Base-by-base conservation (phyloP, 2,888 invertebrate genomes). In the Apamea anceps region DNA sequence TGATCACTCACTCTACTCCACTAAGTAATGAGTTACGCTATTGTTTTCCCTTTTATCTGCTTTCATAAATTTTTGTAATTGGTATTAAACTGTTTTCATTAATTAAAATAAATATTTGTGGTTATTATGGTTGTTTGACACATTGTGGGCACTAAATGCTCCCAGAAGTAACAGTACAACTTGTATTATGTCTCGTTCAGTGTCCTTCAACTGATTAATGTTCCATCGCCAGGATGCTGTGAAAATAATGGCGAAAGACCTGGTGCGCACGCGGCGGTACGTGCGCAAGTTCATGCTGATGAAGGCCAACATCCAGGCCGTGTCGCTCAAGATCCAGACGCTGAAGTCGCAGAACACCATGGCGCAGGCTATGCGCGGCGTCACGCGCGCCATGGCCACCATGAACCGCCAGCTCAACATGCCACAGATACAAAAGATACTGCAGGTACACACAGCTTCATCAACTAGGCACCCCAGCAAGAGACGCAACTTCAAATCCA, bases 301-400 rank as follows among this genome's bases (percentile, higher is more conserved):
- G 99, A 99, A 99, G 94, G 99, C 99, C 1, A 99, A 99, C 95
- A 99, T 99, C 91, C 99, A 99, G 96, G 99, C 99, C 0, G 99
- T 99, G 21, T 98, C 99, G 0, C 97, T 99, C 77, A 99, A 99
- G 97, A 99, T 99, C 85, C 99, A 99, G 97, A 99, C 99, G 0
- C 97, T 99, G 37, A 98, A 99, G 94, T 99, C 99, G 13, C 99
- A 99, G 96, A 99, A 99, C 97, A 99, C 99, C 12, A 99, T 99
- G 99, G 99, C 99, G 37, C 98, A 99, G 96, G 99, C 99, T 0
- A 99, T 99, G 99, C 99, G 99, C 94, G 99, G 99, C 45, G 99
- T 99, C 65, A 99, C 99, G 2, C 98, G 98, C 94, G 99, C 99
- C 83, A 99, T 99, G 99, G 98, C 98, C 93, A 98, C 98, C 93